phyloP scores from a whole-genome alignment of 2,888 invertebrate species.

The Apotomis turbidana region DNA sequence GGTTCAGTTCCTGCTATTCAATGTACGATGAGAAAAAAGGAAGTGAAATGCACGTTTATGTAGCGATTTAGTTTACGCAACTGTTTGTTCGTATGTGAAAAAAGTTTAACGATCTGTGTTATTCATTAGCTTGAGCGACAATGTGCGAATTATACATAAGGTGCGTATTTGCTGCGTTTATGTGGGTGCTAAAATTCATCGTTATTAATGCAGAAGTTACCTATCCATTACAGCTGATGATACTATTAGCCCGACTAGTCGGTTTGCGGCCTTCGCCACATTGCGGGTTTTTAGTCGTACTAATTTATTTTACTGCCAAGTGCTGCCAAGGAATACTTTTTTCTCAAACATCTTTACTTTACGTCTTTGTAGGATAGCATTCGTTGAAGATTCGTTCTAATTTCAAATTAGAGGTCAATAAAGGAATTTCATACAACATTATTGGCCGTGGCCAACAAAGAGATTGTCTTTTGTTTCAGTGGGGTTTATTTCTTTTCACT shows the following conservation, averaged over 20 bases:
- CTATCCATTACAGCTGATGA: neutral
- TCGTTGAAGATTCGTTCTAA: too few species aligned
- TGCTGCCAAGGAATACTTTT: too few species aligned
- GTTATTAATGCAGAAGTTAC: neutral
- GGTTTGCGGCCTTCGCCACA: too few species aligned
- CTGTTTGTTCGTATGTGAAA: conserved; percentile 27
- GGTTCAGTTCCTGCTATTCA: conserved; percentile 31
- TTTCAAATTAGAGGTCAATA: too few species aligned
- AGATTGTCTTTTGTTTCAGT: too few species aligned
- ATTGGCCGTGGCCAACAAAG: too few species aligned
- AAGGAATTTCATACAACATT: too few species aligned
- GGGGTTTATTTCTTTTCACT: too few species aligned
- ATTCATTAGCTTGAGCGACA: conserved; percentile 21
- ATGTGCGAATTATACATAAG: conserved; percentile 20
- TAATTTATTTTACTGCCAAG: too few species aligned
- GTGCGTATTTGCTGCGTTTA: neutral
- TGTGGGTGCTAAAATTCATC: neutral
- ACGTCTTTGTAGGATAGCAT: too few species aligned
- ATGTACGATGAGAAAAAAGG: conserved; percentile 36
- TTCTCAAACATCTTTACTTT: too few species aligned
- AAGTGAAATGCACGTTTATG: conserved; percentile 34
- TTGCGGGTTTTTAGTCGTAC: too few species aligned
- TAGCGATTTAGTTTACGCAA: conserved; percentile 36
- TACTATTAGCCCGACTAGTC: neutral
- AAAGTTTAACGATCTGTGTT: conserved; percentile 22